Evolutionary conservation across 2,797 vertebrate species (phyloP), one percentile per base, ranked within the genome.

Genomic region (Dendrocincla fuliginosa): DNA sequence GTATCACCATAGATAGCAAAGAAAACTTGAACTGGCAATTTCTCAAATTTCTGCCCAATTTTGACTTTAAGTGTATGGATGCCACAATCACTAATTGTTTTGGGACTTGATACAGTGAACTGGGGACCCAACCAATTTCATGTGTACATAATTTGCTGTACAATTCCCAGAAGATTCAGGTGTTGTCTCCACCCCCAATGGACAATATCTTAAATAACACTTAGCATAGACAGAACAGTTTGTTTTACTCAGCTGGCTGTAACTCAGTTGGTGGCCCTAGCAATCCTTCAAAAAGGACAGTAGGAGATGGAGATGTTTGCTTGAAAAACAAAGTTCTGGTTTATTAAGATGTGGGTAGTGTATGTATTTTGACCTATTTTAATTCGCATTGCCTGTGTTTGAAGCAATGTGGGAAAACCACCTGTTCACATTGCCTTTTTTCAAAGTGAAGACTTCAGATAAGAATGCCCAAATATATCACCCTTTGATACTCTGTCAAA

Each of bases 191-290:
- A 91, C 57, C 20, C 3, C 30, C n/a, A 50, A n/a, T 25, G 25
- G 86, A 73, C 2, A 3, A 5, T 91, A 95, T 95, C 94, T 95
- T 94, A 91, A 91, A n/a, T 91, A 91, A 95, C 80, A 81, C 75
- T 87, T 89, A 70, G 56, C 87, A 92, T 49, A 80, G n/a, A 65
- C 42, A 75, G 73, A 88, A 77, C 68, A 76, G 64, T 87, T 86
- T 87, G 32, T 79, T 94, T 95, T 91, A 71, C 79, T 81, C 23
- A 73, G 64, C n/a, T 27, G 20, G 17, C 37, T 84, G 70, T 73
- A 92, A 63, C 28, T 49, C 78, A 52, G 37, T 28, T 94, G 47
- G 47, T 82, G 59, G 63, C 55, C 75, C 59, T 46, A 74, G 27
- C 18, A 70, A 37, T 44, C 47, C 41, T 82, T 74, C 55, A 32